Evolutionary conservation across 2,113 vertebrate genomes (phyloP).

Genomic region (Hippopotamus amphibius): DNA sequence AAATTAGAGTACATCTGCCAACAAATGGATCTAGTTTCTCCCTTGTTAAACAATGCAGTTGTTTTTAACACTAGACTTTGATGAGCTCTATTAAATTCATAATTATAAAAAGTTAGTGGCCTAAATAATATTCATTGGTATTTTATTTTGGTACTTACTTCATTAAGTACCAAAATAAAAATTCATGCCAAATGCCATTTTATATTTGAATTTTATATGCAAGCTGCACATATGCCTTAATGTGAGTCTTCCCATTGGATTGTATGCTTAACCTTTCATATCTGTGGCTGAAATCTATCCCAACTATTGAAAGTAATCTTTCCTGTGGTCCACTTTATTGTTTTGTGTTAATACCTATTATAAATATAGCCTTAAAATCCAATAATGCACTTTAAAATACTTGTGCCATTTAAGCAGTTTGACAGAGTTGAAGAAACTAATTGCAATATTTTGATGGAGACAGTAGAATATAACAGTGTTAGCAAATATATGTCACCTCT

Average conservation of each 20-base stretch:
- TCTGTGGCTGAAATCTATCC: constrained; percentile 10
- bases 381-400: constrained; percentile 71
- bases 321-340: neutral
- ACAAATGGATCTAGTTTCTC: neutral
- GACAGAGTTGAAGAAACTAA: neutral
- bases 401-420: constrained; percentile 63
- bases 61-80: neutral
- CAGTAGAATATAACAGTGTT: constrained; percentile 9
- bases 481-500: neutral
- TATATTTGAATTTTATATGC: constrained; percentile 27
- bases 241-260: neutral
- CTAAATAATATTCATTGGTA: neutral
- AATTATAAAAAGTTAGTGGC: neutral
- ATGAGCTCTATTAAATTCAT: constrained; percentile 1
- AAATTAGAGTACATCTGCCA: neutral
- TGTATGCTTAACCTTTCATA: neutral
- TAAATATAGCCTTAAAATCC: constrained; percentile 64
- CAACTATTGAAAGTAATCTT: neutral
- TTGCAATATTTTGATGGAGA: neutral
- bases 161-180: neutral
- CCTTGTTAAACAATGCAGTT: neutral
- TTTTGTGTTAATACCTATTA: neutral
- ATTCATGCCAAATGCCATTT: constrained; percentile 7
- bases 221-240: constrained; percentile 20
- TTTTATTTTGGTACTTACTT: neutral